Percentiles rank a stretch among this genome's conserved stretches.
These are phyloP conservation scores for Alectura lathami DNA, from an alignment of 2,113 vertebrate genomes.

Conservation along the genomic window DNA sequence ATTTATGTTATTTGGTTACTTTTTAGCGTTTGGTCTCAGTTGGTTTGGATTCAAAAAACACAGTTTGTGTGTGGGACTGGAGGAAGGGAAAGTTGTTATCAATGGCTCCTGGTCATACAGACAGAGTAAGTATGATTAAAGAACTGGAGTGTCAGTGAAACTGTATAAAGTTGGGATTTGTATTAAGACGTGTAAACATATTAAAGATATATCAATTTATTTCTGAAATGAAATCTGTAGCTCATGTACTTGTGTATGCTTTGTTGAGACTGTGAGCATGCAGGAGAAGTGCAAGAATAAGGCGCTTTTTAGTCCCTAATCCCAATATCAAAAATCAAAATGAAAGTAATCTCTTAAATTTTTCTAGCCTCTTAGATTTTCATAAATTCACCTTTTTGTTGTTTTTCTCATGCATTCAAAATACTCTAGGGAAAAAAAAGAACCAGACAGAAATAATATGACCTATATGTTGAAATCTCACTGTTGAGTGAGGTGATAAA, in stretches of 20 bases:
- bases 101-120: conserved; percentile 94
- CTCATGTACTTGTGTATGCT: neutral
- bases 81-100: conserved; percentile 93
- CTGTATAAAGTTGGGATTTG: neutral
- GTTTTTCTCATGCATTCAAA: neutral
- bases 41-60: conserved; percentile 98
- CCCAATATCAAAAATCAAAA: neutral
- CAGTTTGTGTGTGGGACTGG: conserved; percentile 99
- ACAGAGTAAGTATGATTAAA: conserved; percentile 86
- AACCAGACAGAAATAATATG: neutral
- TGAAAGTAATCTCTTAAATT: neutral
- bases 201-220: neutral
- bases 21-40: conserved; percentile 95
- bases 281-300: neutral
- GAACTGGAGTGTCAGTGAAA: neutral
- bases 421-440: neutral
- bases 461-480: neutral
- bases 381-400: neutral
- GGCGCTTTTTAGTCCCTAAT: neutral
- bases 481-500: neutral
- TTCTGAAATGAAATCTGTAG: neutral
- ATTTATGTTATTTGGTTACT: conserved; percentile 27
- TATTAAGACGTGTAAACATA: neutral
- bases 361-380: neutral
- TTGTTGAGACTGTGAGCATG: neutral